Evolutionary conservation across 2,113 vertebrate species (phyloP), one percentile per base, ranked within the genome.

Genomic region (Solenodon paradoxus): DNA sequence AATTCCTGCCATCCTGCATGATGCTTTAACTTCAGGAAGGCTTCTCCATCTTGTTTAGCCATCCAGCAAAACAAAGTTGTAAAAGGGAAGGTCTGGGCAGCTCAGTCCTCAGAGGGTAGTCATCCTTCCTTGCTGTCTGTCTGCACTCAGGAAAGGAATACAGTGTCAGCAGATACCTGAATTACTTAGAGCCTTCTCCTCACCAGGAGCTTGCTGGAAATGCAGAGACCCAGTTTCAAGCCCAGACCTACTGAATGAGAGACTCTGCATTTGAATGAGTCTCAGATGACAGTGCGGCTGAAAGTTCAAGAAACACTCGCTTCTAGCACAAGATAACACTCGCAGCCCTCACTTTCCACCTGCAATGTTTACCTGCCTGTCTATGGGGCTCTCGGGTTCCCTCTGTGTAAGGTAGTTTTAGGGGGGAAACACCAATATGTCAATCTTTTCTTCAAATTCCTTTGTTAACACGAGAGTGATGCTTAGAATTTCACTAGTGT

Each of bases 381-480:
- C 12, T 7, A 49, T 6, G 40, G 30, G 49, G 57, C 22, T 22
- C 93, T 81, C 15, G 55, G 6, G 42, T 84, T 22, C 40, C 5
- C 26, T 19, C 16, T 7, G 15, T 7, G 6, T 51, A 30, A 90
- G 11, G 9, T 2, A 8, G 35, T 78, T 88, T 55, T 38, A 32
- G 38, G 81, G n/a, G 13, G 16, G 53, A 88, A 92, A 13, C n/a
- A 83, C 53, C 55, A 10, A n/a, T 13, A 45, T 7, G 49, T 4
- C 20, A 49, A 22, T 42, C 69, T 68, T 66, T 75, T 96, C 78
- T 94, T 89, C 81, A 82, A 85, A 69, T 94, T 86, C 30, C 59
- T 93, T 81, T 30, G 12, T 79, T 81, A 80, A 26, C 64, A 63
- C 17, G 53, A 75, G 40, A 85, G 61, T 19, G 49, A 93, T 92